Percentiles rank a stretch among this genome's conserved stretches.
phyloP scores from a whole-genome alignment of 2,888 invertebrate species.

The Allygus modestus region DNA sequence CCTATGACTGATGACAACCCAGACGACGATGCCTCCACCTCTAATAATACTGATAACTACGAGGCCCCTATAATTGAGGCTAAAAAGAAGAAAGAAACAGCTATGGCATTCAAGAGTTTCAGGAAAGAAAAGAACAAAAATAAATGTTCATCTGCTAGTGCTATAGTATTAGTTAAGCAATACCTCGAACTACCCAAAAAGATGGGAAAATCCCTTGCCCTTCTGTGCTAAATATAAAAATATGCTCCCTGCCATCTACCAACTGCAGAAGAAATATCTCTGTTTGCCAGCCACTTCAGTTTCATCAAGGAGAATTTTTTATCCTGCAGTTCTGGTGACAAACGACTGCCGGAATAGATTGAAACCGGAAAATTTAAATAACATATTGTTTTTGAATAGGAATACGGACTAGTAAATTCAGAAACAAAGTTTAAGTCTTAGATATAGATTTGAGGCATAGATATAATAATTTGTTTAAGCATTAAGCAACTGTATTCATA shows the following conservation, averaged over 20 bases:
- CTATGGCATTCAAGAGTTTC: too few species aligned
- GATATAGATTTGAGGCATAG: too few species aligned
- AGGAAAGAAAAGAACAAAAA: too few species aligned
- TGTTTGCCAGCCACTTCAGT: slow-evolving; percentile 44
- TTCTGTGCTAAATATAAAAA: slow-evolving; percentile 1
- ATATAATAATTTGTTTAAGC: too few species aligned
- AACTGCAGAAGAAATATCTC: slow-evolving; percentile 17
- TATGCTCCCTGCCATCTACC: not conserved
- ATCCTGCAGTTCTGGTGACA: not conserved
- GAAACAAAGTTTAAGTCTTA: too few species aligned
- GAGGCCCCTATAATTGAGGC: not conserved
- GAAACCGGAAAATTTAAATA: slow-evolving; percentile 2
- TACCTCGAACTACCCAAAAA: slow-evolving; percentile 40
- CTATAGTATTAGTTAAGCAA: slow-evolving; percentile 30
- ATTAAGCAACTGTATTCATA: too few species aligned
- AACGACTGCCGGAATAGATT: too few species aligned
- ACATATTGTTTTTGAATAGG: slow-evolving; percentile 16
- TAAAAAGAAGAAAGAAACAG: slow-evolving; percentile 1
- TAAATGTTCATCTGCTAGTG: slow-evolving; percentile 34
- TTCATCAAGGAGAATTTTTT: slow-evolving; percentile 13
- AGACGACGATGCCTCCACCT: not conserved
- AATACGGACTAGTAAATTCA: too few species aligned
- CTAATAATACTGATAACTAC: not conserved
- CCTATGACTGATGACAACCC: too few species aligned
- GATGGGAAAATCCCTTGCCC: slow-evolving; percentile 51